A percentile compares a stretch with the other conserved stretches of the same genome.
Conservation (phyloP, 2,888 invertebrate genomes). For the Hirtodrosophila cameraria region DNA sequence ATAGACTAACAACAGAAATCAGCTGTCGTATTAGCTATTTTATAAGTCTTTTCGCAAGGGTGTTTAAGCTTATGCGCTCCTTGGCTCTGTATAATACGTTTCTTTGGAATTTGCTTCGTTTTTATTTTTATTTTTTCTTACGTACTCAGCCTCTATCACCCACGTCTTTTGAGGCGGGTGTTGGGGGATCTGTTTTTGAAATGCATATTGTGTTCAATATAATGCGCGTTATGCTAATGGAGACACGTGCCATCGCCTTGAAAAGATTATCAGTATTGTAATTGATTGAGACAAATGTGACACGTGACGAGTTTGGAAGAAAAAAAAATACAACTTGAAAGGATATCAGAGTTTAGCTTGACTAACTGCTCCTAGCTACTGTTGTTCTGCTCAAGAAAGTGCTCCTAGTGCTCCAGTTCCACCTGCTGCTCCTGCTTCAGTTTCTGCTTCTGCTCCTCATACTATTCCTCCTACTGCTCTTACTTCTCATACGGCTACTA, state of each 20-base stretch:
- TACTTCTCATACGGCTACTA: neutral
- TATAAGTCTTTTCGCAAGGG: no score
- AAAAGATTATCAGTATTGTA: slow-evolving; percentile 36
- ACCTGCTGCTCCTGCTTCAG: slow-evolving; percentile 8
- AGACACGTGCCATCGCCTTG: slow-evolving; percentile 54
- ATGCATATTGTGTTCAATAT: slow-evolving; percentile 39
- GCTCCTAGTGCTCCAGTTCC: neutral
- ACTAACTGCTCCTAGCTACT: neutral
- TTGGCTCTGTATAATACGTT: no score
- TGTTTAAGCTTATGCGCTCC: no score
- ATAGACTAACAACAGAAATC: no score
- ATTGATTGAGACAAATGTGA: slow-evolving; percentile 55
- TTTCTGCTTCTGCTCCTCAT: neutral
- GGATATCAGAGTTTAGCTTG: slow-evolving; percentile 5
- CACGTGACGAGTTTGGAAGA: neutral
- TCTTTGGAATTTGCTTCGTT: slow-evolving; percentile 43
- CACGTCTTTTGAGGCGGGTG: neutral
- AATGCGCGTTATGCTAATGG: slow-evolving; percentile 38
- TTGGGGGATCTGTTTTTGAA: slow-evolving; percentile 1
- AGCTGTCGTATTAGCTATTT: no score
- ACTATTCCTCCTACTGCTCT: no score
- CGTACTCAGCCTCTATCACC: no score
- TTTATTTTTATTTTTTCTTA: no score
- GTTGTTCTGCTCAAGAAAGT: neutral
- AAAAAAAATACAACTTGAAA: neutral